Evolutionary conservation across 2,888 invertebrate species (phyloP).

Genomic region (Caenorhabditis auriculariae): DNA sequence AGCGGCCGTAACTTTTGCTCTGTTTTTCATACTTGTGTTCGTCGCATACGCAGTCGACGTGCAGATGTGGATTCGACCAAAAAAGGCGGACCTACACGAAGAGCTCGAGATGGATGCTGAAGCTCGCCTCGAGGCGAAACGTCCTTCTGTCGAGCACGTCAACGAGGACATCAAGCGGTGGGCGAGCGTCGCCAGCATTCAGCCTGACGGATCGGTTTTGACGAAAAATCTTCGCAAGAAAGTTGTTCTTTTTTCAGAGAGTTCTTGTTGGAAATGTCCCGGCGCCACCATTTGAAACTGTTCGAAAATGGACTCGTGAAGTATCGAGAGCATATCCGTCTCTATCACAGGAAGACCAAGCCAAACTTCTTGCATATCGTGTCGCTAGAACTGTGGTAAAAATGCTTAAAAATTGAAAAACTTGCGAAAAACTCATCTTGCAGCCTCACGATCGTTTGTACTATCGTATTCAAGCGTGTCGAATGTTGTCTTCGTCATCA

Average conservation of each 20-base stretch:
- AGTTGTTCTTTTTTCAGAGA: constrained; percentile 9
- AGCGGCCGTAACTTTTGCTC: constrained; percentile 69
- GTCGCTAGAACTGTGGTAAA: constrained; percentile 67
- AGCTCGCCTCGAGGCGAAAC: too few relatives aligned
- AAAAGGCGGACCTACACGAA: constrained; percentile 15
- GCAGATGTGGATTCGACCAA: constrained; percentile 46
- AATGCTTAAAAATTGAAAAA: background rate
- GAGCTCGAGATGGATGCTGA: constrained; percentile 28
- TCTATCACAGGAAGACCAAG: constrained; percentile 48
- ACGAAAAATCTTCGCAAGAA: too few relatives aligned
- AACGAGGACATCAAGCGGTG: constrained; percentile 32
- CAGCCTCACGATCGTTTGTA: constrained; percentile 68
- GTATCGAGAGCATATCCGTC: constrained; percentile 40
- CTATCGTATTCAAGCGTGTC: constrained; percentile 70
- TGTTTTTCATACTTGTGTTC: constrained; percentile 70
- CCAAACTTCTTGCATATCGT: constrained; percentile 68
- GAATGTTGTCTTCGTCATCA: constrained; percentile 41
- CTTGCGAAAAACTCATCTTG: constrained; percentile 24
- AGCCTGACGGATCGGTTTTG: constrained; percentile 12
- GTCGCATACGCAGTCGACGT: constrained; percentile 70
- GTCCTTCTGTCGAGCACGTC: too few relatives aligned
- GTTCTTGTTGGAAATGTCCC: constrained; percentile 17
- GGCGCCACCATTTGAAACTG: constrained; percentile 18
- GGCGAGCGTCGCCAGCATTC: constrained; percentile 22
- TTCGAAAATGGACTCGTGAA: constrained; percentile 36